A percentile compares a stretch with the other conserved stretches of the same genome.
These are phyloP conservation scores for Megaceryle alcyon DNA, from an alignment of 2,797 vertebrate genomes.

Conservation along the genomic window DNA sequence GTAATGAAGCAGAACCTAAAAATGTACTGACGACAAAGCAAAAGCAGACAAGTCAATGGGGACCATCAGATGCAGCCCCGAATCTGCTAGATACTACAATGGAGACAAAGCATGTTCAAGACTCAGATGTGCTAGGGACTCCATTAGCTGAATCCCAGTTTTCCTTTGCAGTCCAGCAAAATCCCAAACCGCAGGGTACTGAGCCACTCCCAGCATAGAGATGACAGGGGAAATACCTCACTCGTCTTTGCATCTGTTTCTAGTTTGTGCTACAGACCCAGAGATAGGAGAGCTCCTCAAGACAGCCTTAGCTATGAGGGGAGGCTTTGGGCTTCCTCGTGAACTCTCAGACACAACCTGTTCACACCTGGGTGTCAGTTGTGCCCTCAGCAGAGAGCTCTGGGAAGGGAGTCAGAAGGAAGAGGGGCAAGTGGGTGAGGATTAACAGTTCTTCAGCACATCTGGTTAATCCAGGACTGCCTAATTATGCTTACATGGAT, in stretches of 20 bases:
- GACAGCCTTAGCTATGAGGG: background rate
- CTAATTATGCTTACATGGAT: background rate
- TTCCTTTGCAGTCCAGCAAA: background rate
- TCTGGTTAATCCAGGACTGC: background rate
- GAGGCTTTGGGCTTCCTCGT: background rate
- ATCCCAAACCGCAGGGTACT: background rate
- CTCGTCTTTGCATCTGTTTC: background rate
- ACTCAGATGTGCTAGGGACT: accelerated
- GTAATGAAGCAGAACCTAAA: slow-evolving; percentile 36
- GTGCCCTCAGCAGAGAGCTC: background rate
- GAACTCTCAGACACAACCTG: background rate
- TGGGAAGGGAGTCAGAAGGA: background rate
- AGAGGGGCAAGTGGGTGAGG: background rate
- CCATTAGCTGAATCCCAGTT: background rate
- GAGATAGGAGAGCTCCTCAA: background rate
- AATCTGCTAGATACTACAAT: background rate
- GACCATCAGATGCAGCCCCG: background rate
- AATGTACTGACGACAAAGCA: slow-evolving; percentile 7
- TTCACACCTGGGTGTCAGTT: background rate
- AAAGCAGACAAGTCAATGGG: background rate
- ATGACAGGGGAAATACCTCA: background rate
- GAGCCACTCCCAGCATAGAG: background rate
- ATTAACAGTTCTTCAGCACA: background rate
- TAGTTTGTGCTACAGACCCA: background rate
- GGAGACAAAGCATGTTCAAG: accelerated